Base-by-base conservation (phyloP, 53 echinoderm and acorn worm species). In the Holothuria leucospilota region DNA sequence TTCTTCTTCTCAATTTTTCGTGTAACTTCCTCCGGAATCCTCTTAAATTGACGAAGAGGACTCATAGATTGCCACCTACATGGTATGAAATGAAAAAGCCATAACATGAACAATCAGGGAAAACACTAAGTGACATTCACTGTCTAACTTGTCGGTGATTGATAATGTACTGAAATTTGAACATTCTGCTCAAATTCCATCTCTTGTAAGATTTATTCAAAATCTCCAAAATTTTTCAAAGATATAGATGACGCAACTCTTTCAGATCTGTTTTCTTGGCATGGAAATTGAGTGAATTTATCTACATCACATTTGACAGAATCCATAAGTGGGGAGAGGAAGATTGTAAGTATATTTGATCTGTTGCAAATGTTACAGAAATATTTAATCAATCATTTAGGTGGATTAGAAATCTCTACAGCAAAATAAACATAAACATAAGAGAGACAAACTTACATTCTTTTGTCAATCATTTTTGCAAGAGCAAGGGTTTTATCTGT, bases 1-100 rank as follows among this genome's bases (percentile, higher is more conserved):
- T 91, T 99, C 92, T 99, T 99, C 94, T 99, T 99, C 94, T 99
- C 99, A 16, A 99, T 99, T 89, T 99, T 99, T 28, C 95, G 86
- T 51, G 95, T 95, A 12, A 99, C 99, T 87, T 99, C 99, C 66
- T 99, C 99, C 1, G 99, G 99, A 34, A 99, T 99, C 87, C 95
- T 94, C 73, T 94, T 94, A 88, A 99, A 99, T 56, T 99, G 99
- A 13, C 99, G 86, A 25, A 99, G 86, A 20, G 99, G 99, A 72
- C 94, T 99, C 99, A 99, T 99, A 0, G 99, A 99, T 74, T 99
- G 99, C 99, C 99, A 99, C 99, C 99, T 99, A 14, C 26, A 20
- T 13, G 1, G 15, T 29, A 15, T 18, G 40, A 68, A 64, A 26
- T 41, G 26, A 72, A 74, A 28, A 67, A 67, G 56, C 18, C 56